phyloP scores from a whole-genome alignment of 2,797 vertebrate species.

The Meda fulgida region DNA sequence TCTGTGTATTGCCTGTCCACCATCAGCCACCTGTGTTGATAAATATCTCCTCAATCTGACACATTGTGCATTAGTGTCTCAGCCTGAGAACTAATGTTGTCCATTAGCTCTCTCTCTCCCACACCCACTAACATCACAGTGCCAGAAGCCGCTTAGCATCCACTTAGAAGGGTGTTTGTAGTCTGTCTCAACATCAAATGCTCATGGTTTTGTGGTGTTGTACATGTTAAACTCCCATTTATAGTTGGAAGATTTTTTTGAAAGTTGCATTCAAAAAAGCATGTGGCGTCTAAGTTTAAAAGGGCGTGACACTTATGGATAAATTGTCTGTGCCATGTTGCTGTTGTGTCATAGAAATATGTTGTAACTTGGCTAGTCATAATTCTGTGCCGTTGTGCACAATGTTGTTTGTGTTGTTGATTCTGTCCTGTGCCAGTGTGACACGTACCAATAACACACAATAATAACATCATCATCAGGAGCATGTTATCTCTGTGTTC shows the following conservation, averaged over 20 bases:
- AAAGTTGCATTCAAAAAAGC: background rate
- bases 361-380: background rate
- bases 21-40: conserved; percentile 63
- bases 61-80: conserved; percentile 61
- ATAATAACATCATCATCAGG: conserved; percentile 49
- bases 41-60: conserved; percentile 64
- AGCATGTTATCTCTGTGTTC: conserved; percentile 53
- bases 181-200: conserved; percentile 44
- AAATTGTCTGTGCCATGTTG: background rate
- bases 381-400: conserved; percentile 23
- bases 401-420: background rate
- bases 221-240: conserved; percentile 30
- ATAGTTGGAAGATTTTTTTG: background rate
- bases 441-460: conserved; percentile 38
- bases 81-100: conserved; percentile 56
- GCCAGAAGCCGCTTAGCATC: conserved; percentile 54
- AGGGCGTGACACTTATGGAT: background rate
- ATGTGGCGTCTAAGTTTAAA: background rate
- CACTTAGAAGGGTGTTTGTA: conserved; percentile 48
- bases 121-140: conserved; percentile 40
- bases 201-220: conserved; percentile 15
- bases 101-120: conserved; percentile 57
- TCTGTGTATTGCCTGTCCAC: conserved; percentile 53
- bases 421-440: conserved; percentile 17
- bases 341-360: conserved; percentile 21